Conservation (phyloP, 2,113 vertebrate genomes). For the Vulpes ferrilata region DNA sequence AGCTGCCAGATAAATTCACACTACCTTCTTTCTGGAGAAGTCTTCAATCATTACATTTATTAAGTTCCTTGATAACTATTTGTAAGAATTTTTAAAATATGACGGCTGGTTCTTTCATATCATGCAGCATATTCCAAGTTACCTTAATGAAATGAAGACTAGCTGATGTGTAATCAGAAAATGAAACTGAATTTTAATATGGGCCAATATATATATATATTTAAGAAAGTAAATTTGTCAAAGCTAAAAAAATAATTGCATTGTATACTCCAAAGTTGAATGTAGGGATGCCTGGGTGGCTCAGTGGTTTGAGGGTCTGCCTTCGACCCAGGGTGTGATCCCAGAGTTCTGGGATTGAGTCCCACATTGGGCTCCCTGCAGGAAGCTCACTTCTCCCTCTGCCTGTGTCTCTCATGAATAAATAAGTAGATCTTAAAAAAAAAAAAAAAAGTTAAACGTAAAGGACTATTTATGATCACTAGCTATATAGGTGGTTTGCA, state of each 20-base stretch:
- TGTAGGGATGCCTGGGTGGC: neutral
- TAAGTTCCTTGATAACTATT: constrained; percentile 5
- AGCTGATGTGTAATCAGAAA: constrained; percentile 32
- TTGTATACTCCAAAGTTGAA: neutral
- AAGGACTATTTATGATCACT: neutral
- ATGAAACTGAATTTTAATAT: constrained; percentile 56
- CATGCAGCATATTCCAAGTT: constrained; percentile 10
- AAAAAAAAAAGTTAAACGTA: neutral
- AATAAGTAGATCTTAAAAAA: too few relatives aligned
- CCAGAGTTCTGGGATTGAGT: too few relatives aligned
- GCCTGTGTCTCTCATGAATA: too few relatives aligned
- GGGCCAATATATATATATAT: constrained; percentile 35
- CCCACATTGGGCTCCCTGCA: too few relatives aligned
- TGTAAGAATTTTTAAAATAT: constrained; percentile 39
- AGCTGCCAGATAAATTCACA: constrained; percentile 16
- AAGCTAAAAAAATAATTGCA: neutral
- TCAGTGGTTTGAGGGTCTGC: too few relatives aligned
- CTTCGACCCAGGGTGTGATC: too few relatives aligned
- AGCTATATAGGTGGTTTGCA: neutral
- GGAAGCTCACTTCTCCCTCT: too few relatives aligned
- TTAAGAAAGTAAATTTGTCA: constrained; percentile 27
- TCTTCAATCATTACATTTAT: constrained; percentile 23
- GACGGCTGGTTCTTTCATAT: constrained; percentile 4
- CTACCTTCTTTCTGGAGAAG: neutral
- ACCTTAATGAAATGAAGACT: constrained; percentile 14